These are phyloP conservation scores for Ailurus styani DNA, from an alignment of 2,113 vertebrate genomes.

Conservation along the genomic window DNA sequence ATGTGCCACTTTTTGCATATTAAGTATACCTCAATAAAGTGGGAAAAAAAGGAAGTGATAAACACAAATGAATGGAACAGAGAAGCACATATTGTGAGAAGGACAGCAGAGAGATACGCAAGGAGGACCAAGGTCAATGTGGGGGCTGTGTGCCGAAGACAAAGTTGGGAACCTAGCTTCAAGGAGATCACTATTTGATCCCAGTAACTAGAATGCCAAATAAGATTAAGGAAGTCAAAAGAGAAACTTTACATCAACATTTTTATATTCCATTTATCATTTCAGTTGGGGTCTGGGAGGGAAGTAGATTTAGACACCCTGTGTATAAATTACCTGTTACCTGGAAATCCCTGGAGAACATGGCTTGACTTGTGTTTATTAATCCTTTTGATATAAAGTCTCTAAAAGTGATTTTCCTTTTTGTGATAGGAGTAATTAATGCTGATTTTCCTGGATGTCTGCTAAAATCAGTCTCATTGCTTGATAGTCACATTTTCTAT, in stretches of 20 bases:
- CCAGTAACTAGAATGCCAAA: neutral
- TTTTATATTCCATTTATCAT: slow-evolving; percentile 7
- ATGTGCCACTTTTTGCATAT: neutral
- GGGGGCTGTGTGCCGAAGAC: neutral
- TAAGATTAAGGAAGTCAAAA: neutral
- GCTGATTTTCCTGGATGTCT: slow-evolving; percentile 20
- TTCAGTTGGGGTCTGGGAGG: neutral
- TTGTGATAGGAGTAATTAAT: slow-evolving; percentile 51
- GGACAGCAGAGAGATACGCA: neutral
- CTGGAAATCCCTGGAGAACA: neutral
- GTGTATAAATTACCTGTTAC: neutral
- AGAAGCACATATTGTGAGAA: neutral
- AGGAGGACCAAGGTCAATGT: neutral
- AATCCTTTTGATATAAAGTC: slow-evolving; percentile 15
- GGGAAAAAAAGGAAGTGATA: neutral
- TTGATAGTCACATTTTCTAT: slow-evolving; percentile 47
- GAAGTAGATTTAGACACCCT: neutral
- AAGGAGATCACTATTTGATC: neutral
- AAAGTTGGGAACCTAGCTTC: too few species aligned
- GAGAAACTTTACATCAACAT: neutral
- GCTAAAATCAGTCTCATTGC: slow-evolving; percentile 45
- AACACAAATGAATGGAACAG: neutral
- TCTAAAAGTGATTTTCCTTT: slow-evolving; percentile 41
- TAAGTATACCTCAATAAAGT: neutral
- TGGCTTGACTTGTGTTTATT: slow-evolving; percentile 35